Evolutionary conservation across 2,113 vertebrate species (phyloP).

Genomic region (Scatophagus argus): DNA sequence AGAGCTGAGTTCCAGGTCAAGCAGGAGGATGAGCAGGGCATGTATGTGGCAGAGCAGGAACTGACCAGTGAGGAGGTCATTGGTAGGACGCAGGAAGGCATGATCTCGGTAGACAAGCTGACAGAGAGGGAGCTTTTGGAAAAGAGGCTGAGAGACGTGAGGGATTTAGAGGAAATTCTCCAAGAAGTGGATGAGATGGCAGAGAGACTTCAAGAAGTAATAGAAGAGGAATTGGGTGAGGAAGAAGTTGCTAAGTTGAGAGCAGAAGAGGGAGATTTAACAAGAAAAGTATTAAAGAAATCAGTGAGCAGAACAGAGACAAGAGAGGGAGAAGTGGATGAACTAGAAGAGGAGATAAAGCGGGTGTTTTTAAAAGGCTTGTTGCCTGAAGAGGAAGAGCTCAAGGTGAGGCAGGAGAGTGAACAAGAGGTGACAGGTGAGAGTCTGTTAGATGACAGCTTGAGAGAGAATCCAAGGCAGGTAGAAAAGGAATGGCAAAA

Average conservation of each 20-base stretch:
- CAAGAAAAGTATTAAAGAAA: conserved; percentile 35
- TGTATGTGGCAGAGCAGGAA: conserved; percentile 25
- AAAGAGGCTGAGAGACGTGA: conserved; percentile 67
- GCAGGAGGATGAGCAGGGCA: conserved; percentile 35
- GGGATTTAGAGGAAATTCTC: conserved; percentile 71
- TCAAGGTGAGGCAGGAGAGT: conserved; percentile 12
- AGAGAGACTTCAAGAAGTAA: conserved; percentile 59
- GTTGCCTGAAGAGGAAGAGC: conserved; percentile 61
- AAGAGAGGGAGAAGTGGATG: conserved; percentile 56
- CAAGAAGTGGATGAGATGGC: conserved; percentile 65
- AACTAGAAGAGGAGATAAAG: conserved; percentile 75
- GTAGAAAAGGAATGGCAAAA: conserved; percentile 62
- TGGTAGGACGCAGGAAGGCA: conserved; percentile 44
- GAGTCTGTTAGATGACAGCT: conserved; percentile 35
- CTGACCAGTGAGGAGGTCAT: conserved; percentile 36
- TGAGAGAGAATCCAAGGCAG: conserved; percentile 57
- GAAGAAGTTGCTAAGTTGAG: conserved; percentile 63
- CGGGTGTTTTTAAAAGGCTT: conserved; percentile 73
- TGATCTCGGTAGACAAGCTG: conserved; percentile 52
- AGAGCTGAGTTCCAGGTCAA: conserved; percentile 34
- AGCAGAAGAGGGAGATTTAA: conserved; percentile 31
- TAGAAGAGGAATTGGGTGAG: conserved; percentile 68
- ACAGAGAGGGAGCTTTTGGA: conserved; percentile 60
- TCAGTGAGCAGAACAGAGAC: conserved; percentile 19
- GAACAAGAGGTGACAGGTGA: neutral